A percentile compares a stretch with the other conserved stretches of the same genome.
These are phyloP conservation scores for Pyrocoelia pectoralis DNA, from an alignment of 2,888 invertebrate species.

Conservation along the genomic window DNA sequence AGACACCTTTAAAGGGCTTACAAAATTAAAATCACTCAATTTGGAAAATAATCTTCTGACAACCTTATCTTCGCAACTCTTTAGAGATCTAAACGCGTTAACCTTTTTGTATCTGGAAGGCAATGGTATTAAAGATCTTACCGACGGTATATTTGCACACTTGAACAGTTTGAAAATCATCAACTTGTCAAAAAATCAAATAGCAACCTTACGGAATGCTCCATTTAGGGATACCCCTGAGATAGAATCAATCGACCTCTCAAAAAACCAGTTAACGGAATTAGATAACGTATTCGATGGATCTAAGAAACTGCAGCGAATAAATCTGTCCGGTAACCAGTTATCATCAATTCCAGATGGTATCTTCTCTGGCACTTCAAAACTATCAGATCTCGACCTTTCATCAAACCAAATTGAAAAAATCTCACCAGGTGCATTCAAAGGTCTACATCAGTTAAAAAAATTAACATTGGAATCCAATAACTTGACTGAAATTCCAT, in stretches of 20 bases:
- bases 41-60: background rate
- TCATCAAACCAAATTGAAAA: background rate
- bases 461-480: too few relatives aligned
- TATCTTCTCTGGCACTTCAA: background rate
- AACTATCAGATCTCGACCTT: background rate
- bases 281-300: background rate
- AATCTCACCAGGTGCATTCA: background rate
- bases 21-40: background rate
- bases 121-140: background rate
- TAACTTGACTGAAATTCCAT: too few relatives aligned
- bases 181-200: background rate
- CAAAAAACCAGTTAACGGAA: background rate
- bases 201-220: background rate
- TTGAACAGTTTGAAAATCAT: background rate
- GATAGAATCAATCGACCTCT: background rate
- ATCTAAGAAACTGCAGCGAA: background rate
- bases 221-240: background rate
- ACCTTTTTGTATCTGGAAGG: background rate
- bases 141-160: background rate
- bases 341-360: background rate
- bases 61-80: background rate
- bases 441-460: too few relatives aligned
- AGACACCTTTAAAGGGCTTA: background rate
- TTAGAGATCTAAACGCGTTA: background rate
- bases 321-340: background rate